These are phyloP conservation scores for Halcyon badia DNA, from an alignment of 2,797 vertebrate species.

Conservation along the genomic window DNA sequence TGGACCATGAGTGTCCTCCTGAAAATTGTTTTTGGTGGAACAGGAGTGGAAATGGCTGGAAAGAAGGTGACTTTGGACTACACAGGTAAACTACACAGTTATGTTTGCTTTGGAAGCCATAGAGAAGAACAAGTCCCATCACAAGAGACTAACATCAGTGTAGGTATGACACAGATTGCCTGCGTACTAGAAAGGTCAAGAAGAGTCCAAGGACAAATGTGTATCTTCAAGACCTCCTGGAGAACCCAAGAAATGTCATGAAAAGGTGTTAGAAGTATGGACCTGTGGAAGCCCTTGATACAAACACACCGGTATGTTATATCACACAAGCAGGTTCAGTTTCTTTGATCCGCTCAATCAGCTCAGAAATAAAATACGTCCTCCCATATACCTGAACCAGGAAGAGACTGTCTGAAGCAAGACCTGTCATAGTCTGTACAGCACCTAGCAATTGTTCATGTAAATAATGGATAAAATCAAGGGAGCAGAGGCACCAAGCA, in stretches of 20 bases:
- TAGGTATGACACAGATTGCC: background rate
- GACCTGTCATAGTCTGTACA: background rate
- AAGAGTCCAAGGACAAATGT: background rate
- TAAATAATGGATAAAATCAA: background rate
- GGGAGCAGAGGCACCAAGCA: background rate
- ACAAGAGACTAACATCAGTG: background rate
- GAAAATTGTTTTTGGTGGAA: background rate
- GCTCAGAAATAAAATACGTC: background rate
- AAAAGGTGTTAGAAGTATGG: background rate
- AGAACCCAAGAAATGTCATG: background rate
- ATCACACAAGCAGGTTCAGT: background rate
- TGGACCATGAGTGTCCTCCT: background rate
- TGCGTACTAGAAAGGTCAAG: rapidly evolving
- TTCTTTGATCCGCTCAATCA: background rate
- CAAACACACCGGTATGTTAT: background rate
- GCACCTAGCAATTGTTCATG: background rate
- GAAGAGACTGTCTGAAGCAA: background rate
- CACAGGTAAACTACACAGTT: background rate
- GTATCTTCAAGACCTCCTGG: background rate
- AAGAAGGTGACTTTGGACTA: background rate
- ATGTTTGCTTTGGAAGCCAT: background rate
- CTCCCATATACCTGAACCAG: rapidly evolving
- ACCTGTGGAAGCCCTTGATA: background rate
- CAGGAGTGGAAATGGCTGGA: background rate
- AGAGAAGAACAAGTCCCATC: background rate